Evolutionary conservation across 2,888 invertebrate genomes (phyloP).

Genomic region (Leptarthrus brevirostris): DNA sequence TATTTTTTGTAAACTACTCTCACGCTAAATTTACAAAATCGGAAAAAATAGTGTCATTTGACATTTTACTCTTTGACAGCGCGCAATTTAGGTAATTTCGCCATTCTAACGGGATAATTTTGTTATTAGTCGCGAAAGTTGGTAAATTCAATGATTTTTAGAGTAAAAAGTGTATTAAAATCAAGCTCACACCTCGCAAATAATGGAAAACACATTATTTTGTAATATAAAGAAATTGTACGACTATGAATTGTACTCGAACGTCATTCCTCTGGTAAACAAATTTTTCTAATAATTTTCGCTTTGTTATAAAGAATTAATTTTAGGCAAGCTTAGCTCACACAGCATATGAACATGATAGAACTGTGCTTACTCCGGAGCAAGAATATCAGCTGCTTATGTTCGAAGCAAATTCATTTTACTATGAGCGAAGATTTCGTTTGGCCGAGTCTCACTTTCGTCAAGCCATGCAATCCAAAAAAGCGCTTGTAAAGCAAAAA

Average conservation of each 20-base stretch:
- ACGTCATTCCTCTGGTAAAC: conserved; percentile 76
- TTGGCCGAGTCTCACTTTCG: conserved; percentile 77
- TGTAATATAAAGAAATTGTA: conserved; percentile 77
- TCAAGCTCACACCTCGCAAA: no score
- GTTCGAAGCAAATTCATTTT: conserved; percentile 78
- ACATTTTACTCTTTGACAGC: no score
- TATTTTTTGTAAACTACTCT: no score
- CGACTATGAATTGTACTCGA: conserved; percentile 78
- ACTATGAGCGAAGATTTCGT: conserved; percentile 73
- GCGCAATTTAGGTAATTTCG: no score
- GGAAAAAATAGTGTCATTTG: no score
- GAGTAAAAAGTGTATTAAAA: no score
- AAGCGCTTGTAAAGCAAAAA: conserved; percentile 61
- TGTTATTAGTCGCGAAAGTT: no score
- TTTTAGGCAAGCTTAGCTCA: conserved; percentile 75
- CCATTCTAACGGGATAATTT: no score
- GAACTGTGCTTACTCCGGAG: conserved; percentile 66
- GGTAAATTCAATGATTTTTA: no score
- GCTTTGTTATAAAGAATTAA: background rate
- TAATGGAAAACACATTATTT: conserved; percentile 72
- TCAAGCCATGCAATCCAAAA: conserved; percentile 70
- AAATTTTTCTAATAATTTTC: background rate
- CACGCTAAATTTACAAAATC: no score
- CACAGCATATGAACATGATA: conserved; percentile 75
- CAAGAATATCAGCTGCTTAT: conserved; percentile 75